phyloP scores from a whole-genome alignment of 2,888 invertebrate species.

The Atherix ibis region DNA sequence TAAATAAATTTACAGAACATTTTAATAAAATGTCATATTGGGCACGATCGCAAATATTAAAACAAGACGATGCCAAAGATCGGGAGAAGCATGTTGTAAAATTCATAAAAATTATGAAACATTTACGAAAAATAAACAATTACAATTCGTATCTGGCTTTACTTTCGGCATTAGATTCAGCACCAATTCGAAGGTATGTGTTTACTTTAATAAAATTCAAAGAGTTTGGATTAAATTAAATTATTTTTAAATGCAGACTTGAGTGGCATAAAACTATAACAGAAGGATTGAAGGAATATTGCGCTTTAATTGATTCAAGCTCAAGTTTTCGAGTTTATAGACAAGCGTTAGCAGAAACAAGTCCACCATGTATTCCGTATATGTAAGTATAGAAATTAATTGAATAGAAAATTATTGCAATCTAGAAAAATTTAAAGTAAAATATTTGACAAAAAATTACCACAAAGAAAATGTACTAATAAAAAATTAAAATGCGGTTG shows the following conservation, averaged over 20 bases:
- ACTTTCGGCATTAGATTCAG: conserved; percentile 91
- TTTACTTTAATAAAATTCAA: conserved; percentile 1
- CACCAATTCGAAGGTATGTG: conserved; percentile 49
- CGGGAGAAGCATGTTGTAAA: conserved; percentile 88
- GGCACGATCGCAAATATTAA: conserved; percentile 87
- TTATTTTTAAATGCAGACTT: conserved; percentile 41
- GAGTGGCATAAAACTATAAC: conserved; percentile 88
- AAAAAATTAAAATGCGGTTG: no score
- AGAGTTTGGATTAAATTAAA: background rate
- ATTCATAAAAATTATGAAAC: conserved; percentile 97
- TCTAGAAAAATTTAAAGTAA: background rate
- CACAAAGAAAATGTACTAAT: background rate
- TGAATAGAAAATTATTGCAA: background rate
- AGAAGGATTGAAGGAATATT: conserved; percentile 86
- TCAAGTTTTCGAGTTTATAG: conserved; percentile 95
- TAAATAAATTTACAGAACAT: conserved; percentile 94
- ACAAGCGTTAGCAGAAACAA: conserved; percentile 82
- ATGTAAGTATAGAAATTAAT: conserved; percentile 53
- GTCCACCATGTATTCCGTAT: conserved; percentile 97
- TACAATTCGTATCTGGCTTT: conserved; percentile 97
- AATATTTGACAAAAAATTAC: background rate
- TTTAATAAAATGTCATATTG: conserved; percentile 99
- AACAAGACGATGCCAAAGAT: conserved; percentile 84
- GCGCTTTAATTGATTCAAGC: conserved; percentile 93
- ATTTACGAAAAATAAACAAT: conserved; percentile 90